Percentiles rank a stretch among this genome's conserved stretches.
Evolutionary conservation across 2,888 invertebrate species (phyloP).

Genomic region (Acanthopleura granulata): DNA sequence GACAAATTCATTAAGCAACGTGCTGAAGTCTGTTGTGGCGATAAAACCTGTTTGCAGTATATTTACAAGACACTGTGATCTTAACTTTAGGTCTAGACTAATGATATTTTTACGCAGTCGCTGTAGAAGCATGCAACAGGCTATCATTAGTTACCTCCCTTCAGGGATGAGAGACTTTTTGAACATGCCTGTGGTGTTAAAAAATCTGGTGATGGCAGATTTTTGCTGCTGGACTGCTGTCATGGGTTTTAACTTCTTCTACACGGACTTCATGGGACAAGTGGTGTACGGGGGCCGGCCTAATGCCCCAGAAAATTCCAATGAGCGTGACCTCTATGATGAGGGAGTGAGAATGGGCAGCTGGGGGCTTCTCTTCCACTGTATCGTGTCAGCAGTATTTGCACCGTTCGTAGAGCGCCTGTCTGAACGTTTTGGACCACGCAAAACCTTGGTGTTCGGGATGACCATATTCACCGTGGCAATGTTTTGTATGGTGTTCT

Average conservation of each 20-base stretch:
- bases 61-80: slow-evolving; percentile 7
- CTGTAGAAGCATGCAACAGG: neutral
- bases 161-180: slow-evolving; percentile 48
- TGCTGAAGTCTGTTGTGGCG: neutral
- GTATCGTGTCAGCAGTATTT: slow-evolving; percentile 78
- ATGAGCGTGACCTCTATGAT: slow-evolving; percentile 77
- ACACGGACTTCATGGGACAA: slow-evolving; percentile 96
- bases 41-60: slow-evolving; percentile 1
- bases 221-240: slow-evolving; percentile 98
- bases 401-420: slow-evolving; percentile 89
- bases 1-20: neutral
- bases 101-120: neutral
- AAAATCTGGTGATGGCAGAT: slow-evolving; percentile 90
- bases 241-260: slow-evolving; percentile 95
- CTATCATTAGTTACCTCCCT: slow-evolving; percentile 28
- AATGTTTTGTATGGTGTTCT: slow-evolving; percentile 87
- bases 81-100: neutral
- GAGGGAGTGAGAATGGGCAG: slow-evolving; percentile 95
- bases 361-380: slow-evolving; percentile 96
- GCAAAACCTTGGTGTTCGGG: slow-evolving; percentile 60
- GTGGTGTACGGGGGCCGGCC: slow-evolving; percentile 90
- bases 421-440: slow-evolving; percentile 76
- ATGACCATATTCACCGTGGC: slow-evolving; percentile 77
- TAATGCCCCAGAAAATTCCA: slow-evolving; percentile 58
- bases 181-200: slow-evolving; percentile 86